Conservation (phyloP, 2,113 vertebrate species). For the Bubo bubo region DNA sequence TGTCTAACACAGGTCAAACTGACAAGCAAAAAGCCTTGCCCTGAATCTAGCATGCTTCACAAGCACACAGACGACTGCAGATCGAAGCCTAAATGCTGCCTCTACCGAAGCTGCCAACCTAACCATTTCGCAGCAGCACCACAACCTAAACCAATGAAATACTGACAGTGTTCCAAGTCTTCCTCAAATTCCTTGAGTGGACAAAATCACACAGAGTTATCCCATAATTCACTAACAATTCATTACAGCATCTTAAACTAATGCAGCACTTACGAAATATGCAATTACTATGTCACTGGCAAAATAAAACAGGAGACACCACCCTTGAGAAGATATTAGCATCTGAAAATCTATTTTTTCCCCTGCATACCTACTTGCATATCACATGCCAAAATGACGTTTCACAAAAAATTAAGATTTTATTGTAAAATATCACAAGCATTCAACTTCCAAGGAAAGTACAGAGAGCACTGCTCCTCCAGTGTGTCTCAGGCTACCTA, state of each 20-base stretch:
- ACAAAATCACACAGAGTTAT: not conserved
- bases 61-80: accelerated
- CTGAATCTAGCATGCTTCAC: too few relatives aligned
- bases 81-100: not conserved
- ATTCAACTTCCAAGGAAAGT: not conserved
- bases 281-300: accelerated
- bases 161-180: not conserved
- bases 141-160: not conserved
- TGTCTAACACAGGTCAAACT: not conserved
- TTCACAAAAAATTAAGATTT: not conserved
- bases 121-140: not conserved
- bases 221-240: not conserved
- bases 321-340: not conserved
- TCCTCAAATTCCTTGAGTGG: not conserved
- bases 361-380: not conserved
- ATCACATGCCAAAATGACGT: not conserved
- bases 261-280: accelerated
- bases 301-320: not conserved
- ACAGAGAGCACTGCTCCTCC: not conserved
- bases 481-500: not conserved
- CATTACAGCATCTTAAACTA: not conserved
- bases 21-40: not conserved
- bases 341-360: not conserved
- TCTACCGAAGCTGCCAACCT: not conserved
- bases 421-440: not conserved